A percentile compares a stretch with the other conserved stretches of the same genome.
Evolutionary conservation across 2,888 invertebrate genomes (phyloP).

Genomic region (Coleophora deauratella): DNA sequence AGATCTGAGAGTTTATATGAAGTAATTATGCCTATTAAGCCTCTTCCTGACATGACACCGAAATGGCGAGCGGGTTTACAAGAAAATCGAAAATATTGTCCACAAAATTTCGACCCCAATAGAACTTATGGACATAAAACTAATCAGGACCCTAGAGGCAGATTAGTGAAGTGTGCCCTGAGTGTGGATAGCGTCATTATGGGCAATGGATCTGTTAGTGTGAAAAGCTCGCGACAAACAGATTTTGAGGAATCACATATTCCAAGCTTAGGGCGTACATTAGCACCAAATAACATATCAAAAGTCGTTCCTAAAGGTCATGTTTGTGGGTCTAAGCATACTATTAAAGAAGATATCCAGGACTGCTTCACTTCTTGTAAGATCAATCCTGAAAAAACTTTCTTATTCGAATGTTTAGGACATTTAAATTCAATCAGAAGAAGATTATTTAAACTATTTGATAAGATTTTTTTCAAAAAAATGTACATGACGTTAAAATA

Average conservation of each 20-base stretch:
- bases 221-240: constrained; percentile 34
- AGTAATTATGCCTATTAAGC: constrained; percentile 25
- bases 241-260: constrained; percentile 28
- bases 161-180: constrained; percentile 56
- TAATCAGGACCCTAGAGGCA: constrained; percentile 50
- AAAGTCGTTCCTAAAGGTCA: constrained; percentile 42
- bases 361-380: constrained; percentile 34
- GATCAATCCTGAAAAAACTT: constrained; percentile 30
- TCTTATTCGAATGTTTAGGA: constrained; percentile 42
- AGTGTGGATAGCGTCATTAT: constrained; percentile 41
- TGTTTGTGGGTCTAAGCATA: constrained; percentile 46
- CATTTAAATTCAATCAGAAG: constrained; percentile 41
- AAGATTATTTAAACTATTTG: constrained; percentile 23
- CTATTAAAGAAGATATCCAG: constrained; percentile 27
- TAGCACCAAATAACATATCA: constrained; percentile 52
- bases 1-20: constrained; percentile 23
- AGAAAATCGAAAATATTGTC: constrained; percentile 27
- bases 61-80: constrained; percentile 19
- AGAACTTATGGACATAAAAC: constrained; percentile 36
- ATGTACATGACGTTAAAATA: constrained; percentile 28
- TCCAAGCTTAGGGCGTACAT: constrained; percentile 30
- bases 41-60: constrained; percentile 20
- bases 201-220: constrained; percentile 49
- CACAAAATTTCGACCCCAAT: constrained; percentile 39
- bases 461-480: constrained; percentile 19